Evolutionary conservation across 2,888 invertebrate species (phyloP).

Genomic region (Andrena chrysosceles): DNA sequence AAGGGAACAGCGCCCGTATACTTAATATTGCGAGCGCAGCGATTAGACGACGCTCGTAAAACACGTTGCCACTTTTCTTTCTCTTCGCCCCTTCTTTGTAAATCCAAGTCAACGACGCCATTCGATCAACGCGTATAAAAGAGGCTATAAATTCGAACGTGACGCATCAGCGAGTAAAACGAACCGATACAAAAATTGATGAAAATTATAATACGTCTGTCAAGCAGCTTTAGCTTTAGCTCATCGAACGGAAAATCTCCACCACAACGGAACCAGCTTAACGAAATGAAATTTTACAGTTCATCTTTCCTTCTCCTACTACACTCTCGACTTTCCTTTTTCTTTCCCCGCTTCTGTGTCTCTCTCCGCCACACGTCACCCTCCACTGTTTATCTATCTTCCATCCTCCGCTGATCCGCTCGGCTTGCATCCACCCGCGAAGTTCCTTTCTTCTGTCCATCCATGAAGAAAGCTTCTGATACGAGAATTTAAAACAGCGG

Average conservation of each 20-base stretch:
- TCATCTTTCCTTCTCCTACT: constrained; percentile 28
- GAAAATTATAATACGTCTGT: constrained; percentile 61
- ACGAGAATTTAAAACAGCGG: constrained; percentile 62
- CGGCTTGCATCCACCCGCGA: background rate
- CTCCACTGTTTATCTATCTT: constrained; percentile 37
- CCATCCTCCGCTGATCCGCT: constrained; percentile 13
- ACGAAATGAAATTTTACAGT: constrained; percentile 75
- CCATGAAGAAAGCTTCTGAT: constrained; percentile 38
- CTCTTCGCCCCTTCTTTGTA: no score
- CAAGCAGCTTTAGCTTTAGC: constrained; percentile 43
- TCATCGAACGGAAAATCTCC: constrained; percentile 65
- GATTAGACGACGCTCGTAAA: constrained; percentile 72
- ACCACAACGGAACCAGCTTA: constrained; percentile 68
- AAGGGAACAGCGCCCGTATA: constrained; percentile 59
- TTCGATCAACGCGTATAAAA: constrained; percentile 30
- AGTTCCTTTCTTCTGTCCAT: constrained; percentile 14
- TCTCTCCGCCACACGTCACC: constrained; percentile 18
- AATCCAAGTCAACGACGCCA: background rate
- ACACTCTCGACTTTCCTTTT: background rate
- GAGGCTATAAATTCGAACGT: constrained; percentile 1
- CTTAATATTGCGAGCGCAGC: constrained; percentile 69
- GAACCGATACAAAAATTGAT: constrained; percentile 55
- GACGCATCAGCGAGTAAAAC: constrained; percentile 36
- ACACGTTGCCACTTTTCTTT: constrained; percentile 10
- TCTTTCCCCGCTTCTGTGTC: constrained; percentile 15